Conservation (phyloP, 2,113 vertebrate genomes). For the Halichoerus grypus region DNA sequence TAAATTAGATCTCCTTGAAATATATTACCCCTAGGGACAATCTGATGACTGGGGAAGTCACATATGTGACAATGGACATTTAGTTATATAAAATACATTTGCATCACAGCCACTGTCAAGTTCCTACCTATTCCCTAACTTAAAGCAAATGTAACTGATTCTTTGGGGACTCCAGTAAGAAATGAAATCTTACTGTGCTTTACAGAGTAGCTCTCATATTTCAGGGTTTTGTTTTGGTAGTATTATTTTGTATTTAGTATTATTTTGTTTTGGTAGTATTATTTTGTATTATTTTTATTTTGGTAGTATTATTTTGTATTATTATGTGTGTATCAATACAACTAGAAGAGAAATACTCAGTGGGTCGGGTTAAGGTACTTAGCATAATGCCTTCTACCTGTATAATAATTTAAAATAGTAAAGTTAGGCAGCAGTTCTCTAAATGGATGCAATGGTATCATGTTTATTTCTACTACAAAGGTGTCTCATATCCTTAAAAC, state of each 20-base stretch:
- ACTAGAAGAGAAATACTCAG: not conserved
- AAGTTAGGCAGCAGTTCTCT: not conserved
- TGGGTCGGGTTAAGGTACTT: not conserved
- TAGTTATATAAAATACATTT: not conserved
- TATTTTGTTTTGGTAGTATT: not conserved
- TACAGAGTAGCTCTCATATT: not conserved
- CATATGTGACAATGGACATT: not conserved
- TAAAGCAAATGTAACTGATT: not conserved
- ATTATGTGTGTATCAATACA: not conserved
- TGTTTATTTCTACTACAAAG: not conserved
- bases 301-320: not conserved
- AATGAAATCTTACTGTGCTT: not conserved
- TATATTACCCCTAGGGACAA: not conserved
- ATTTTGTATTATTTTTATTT: not conserved
- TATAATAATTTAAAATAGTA: constrained; percentile 2
- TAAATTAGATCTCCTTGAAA: constrained; percentile 29
- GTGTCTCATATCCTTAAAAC: not conserved
- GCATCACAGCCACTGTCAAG: not conserved
- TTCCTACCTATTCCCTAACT: not conserved
- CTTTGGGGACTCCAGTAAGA: not conserved
- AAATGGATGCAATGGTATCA: not conserved
- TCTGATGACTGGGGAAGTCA: not conserved
- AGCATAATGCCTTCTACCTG: not conserved
- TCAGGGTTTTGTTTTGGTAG: not conserved
- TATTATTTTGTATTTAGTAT: not conserved